A percentile compares a stretch with the other conserved stretches of the same genome.
Evolutionary conservation across 2,113 vertebrate genomes (phyloP).

Genomic region (Tenebrosternarchus preto): DNA sequence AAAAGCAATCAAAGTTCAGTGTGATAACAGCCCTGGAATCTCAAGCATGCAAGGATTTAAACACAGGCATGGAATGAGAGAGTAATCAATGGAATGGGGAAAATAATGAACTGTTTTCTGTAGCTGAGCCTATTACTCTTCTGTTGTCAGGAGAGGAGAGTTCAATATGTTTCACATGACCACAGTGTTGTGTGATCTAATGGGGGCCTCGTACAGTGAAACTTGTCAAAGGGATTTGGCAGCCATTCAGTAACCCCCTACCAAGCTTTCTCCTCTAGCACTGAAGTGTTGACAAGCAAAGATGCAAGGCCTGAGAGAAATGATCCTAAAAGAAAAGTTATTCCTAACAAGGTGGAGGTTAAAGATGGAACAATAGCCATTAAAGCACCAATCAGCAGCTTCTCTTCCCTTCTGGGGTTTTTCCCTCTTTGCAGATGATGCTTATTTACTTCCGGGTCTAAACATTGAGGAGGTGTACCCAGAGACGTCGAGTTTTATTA

Average conservation of each 20-base stretch:
- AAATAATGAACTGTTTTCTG: constrained; percentile 36
- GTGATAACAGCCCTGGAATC: constrained; percentile 27
- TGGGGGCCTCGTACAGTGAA: constrained; percentile 38
- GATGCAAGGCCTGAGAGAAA: constrained; percentile 4
- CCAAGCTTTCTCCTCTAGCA: constrained; percentile 11
- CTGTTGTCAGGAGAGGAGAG: constrained; percentile 37
- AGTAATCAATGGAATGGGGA: constrained; percentile 40
- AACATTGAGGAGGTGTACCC: constrained; percentile 98
- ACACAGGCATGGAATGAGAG: constrained; percentile 24
- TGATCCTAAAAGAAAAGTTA: not conserved
- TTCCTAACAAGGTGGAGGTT: constrained; percentile 10
- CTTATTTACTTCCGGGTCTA: constrained; percentile 93
- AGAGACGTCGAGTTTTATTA: constrained; percentile 96
- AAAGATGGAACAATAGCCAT: not conserved
- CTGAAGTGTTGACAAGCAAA: constrained; percentile 8
- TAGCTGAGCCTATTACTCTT: constrained; percentile 44
- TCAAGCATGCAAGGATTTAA: constrained; percentile 19
- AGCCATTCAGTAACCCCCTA: constrained; percentile 19
- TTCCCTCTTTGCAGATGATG: constrained; percentile 84
- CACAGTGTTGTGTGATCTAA: constrained; percentile 38
- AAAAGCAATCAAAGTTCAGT: constrained; percentile 54
- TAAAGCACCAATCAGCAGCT: not conserved
- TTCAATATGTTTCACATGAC: constrained; percentile 37
- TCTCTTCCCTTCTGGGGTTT: not conserved
- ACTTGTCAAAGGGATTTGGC: constrained; percentile 50